phyloP scores from a whole-genome alignment of 2,797 vertebrate species.

The Orestias chungarensis region DNA sequence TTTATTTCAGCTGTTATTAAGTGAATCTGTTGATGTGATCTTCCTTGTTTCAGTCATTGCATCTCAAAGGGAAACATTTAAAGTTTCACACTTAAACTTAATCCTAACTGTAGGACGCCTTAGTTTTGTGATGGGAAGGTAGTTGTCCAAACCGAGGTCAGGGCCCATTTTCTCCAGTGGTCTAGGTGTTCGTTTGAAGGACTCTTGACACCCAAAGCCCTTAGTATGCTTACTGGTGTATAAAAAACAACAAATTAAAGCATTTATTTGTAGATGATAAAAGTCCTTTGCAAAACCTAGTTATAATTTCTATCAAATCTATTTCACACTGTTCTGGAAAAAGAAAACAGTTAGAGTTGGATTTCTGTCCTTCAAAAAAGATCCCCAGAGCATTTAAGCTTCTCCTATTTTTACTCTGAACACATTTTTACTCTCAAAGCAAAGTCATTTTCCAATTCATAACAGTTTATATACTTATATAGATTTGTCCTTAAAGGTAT shows the following conservation, averaged over 20 bases:
- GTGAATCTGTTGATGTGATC: not conserved
- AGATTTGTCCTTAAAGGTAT: too few species aligned
- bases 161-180: not conserved
- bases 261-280: not conserved
- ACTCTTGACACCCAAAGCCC: not conserved
- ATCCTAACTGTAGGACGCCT: not conserved
- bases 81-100: not conserved
- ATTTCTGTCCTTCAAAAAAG: not conserved
- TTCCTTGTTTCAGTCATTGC: not conserved
- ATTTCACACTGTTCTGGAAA: not conserved
- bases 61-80: not conserved
- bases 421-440: not conserved
- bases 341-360: not conserved
- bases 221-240: not conserved
- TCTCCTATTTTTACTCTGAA: not conserved
- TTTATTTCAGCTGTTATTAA: slow-evolving; percentile 1
- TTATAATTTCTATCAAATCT: too few species aligned
- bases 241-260: not conserved
- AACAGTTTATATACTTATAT: too few species aligned
- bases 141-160: not conserved
- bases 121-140: not conserved
- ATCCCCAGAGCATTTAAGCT: not conserved
- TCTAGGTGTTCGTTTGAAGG: not conserved
- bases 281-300: too few species aligned
- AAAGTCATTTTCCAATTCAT: not conserved